These are phyloP conservation scores for Exephanes ischioxanthus DNA, from an alignment of 2,888 invertebrate species.

Conservation along the genomic window DNA sequence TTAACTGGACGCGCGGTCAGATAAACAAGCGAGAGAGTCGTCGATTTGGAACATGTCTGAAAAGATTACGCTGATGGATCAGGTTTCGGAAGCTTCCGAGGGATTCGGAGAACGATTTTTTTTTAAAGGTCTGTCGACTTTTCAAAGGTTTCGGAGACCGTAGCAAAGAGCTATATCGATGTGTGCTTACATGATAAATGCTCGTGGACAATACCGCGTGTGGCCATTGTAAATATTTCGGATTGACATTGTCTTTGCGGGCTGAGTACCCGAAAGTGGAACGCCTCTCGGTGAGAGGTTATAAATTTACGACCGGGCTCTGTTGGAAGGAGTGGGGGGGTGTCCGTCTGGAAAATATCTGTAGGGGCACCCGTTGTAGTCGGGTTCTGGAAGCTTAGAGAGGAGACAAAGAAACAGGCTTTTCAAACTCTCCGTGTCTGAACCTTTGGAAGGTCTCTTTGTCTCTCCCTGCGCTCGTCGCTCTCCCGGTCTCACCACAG, in stretches of 20 bases:
- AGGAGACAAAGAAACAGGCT: conserved; percentile 8
- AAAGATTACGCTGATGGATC: no score
- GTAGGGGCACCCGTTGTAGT: not conserved
- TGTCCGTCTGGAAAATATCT: conserved; percentile 32
- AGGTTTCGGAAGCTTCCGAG: no score
- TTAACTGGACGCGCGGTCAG: not conserved
- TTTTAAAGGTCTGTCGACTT: not conserved
- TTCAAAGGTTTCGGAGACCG: not conserved
- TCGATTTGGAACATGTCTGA: no score
- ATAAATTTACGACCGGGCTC: not conserved
- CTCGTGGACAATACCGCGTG: not conserved
- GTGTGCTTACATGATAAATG: not conserved
- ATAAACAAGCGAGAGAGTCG: no score
- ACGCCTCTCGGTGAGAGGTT: not conserved
- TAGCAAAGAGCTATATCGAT: not conserved
- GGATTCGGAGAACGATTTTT: no score
- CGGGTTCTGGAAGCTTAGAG: not conserved
- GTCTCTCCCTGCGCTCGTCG: not conserved
- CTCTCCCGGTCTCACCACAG: not conserved
- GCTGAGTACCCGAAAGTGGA: not conserved
- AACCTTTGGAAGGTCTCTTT: conserved; percentile 8
- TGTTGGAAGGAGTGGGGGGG: not conserved
- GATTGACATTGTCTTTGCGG: not conserved
- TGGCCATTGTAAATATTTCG: not conserved
- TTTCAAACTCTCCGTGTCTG: not conserved